Evolutionary conservation across 2,797 vertebrate species (phyloP).

Genomic region (Pachyuromys duprasi): DNA sequence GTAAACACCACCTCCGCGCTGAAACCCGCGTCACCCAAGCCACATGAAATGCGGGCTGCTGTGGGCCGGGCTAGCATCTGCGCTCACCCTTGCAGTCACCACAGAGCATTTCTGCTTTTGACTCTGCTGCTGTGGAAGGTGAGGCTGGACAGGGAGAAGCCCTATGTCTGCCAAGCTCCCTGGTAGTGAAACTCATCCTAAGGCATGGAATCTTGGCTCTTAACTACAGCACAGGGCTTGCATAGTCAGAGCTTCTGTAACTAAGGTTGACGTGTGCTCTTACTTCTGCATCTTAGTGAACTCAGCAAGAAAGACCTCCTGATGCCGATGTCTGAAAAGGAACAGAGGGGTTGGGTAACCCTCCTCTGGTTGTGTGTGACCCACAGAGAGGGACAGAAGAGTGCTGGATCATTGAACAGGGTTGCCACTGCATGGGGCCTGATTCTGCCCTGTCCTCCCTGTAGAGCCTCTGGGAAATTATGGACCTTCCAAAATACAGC

Average conservation of each 20-base stretch:
- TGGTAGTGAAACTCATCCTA: background rate
- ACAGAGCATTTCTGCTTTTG: constrained; percentile 23
- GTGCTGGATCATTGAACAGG: background rate
- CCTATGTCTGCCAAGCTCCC: background rate
- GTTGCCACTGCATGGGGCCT: background rate
- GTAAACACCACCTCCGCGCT: background rate
- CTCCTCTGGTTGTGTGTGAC: background rate
- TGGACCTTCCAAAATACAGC: background rate
- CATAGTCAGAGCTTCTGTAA: background rate
- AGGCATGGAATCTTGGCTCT: background rate
- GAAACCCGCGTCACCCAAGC: constrained; percentile 8
- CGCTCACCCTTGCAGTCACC: background rate
- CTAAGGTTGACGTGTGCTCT: background rate
- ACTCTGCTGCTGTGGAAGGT: background rate
- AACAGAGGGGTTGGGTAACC: background rate
- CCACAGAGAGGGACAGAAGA: background rate
- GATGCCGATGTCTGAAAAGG: background rate
- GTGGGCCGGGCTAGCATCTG: background rate
- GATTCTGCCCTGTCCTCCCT: background rate
- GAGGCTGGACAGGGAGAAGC: background rate
- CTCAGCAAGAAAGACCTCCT: background rate
- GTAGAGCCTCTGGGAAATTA: background rate
- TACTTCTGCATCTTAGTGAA: background rate
- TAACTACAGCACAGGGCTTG: background rate
- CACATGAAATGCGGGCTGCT: background rate